Conservation (phyloP, 2,888 invertebrate genomes). For the Augochlorella aurata region DNA sequence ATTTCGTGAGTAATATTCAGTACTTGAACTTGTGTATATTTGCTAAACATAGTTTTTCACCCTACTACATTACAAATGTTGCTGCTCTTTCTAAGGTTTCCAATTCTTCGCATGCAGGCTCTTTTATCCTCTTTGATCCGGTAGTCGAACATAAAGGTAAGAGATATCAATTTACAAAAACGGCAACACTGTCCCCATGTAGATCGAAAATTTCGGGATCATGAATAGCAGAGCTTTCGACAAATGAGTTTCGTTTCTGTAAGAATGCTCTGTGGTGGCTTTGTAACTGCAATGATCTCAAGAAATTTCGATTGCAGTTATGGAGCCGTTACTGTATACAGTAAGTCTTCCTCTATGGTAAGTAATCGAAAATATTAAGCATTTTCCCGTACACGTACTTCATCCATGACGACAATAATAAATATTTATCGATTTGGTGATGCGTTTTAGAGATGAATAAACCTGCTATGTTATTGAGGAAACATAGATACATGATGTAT, state of each 20-base stretch:
- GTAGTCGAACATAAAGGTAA: background rate
- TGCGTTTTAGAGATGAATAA: conserved; percentile 30
- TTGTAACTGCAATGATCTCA: conserved; percentile 6
- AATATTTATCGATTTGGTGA: background rate
- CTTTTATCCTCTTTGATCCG: background rate
- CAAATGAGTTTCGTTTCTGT: conserved; percentile 7
- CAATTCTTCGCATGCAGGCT: background rate
- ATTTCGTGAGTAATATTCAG: background rate
- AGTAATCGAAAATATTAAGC: background rate
- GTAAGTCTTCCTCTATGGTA: conserved; percentile 9
- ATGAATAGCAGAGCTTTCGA: background rate
- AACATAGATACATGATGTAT: conserved; percentile 81
- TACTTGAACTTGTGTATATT: background rate
- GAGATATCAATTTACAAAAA: background rate
- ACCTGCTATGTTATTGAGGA: conserved; percentile 34
- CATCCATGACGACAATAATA: background rate
- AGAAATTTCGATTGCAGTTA: conserved; percentile 7
- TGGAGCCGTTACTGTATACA: background rate
- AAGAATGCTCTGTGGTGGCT: background rate
- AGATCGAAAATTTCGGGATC: background rate
- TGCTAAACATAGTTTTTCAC: background rate
- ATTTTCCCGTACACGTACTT: background rate
- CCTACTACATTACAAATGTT: background rate
- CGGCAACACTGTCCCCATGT: background rate
- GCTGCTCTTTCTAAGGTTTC: background rate